phyloP scores from a whole-genome alignment of 2,797 vertebrate genomes.

The Gallinago stenura region DNA sequence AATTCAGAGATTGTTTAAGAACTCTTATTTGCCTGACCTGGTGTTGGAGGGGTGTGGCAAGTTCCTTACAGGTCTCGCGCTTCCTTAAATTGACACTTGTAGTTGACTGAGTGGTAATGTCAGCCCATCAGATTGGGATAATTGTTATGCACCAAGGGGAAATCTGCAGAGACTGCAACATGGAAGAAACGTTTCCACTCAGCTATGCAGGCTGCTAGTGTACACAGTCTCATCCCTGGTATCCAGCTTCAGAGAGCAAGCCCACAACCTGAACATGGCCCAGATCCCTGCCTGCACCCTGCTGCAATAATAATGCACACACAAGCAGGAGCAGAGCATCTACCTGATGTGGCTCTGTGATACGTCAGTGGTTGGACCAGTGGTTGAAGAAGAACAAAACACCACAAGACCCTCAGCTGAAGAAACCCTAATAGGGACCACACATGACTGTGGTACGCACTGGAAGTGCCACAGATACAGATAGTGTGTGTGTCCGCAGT shows the following conservation, averaged over 20 bases:
- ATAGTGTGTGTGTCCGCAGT: accelerated
- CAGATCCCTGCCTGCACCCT: neutral
- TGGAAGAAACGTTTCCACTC: neutral
- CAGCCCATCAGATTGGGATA: neutral
- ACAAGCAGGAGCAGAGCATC: neutral
- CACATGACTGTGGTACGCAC: too few species aligned
- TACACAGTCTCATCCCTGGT: neutral
- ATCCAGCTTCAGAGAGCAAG: neutral
- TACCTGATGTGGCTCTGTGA: neutral
- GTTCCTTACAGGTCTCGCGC: neutral
- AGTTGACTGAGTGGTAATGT: neutral
- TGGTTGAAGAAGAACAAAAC: neutral
- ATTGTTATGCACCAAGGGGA: neutral
- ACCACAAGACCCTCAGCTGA: neutral
- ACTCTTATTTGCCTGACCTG: neutral
- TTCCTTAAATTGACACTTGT: neutral
- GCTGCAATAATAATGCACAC: neutral
- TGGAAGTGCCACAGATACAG: neutral
- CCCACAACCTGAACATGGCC: neutral
- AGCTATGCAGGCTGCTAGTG: neutral
- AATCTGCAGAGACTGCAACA: neutral
- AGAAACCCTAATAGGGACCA: neutral
- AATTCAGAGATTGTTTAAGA: neutral
- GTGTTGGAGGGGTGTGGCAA: neutral
- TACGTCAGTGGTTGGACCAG: neutral